Percentiles rank a stretch among this genome's conserved stretches.
phyloP scores from a whole-genome alignment of 1,140 invertebrate species.

The Hyles vespertilio region DNA sequence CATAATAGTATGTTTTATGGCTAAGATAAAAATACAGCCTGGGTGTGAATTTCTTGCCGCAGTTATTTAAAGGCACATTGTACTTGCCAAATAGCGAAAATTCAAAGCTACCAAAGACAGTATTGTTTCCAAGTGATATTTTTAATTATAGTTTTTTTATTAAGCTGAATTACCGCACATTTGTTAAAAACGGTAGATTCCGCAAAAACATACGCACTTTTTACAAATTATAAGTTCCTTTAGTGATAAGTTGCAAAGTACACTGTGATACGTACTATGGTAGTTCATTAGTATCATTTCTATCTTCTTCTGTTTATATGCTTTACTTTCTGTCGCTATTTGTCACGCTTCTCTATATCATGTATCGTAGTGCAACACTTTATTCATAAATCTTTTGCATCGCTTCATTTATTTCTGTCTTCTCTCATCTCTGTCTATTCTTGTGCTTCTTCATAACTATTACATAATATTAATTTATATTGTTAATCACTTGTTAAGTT shows the following conservation, averaged over 20 bases:
- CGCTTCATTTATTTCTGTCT: slow-evolving; percentile 10
- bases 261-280: slow-evolving; percentile 65
- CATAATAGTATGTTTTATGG: too few relatives aligned
- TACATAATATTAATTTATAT: slow-evolving; percentile 12
- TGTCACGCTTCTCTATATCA: slow-evolving; percentile 12
- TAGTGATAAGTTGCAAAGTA: slow-evolving; percentile 50
- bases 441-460: slow-evolving; percentile 10
- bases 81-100: slow-evolving; percentile 29
- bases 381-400: slow-evolving; percentile 6
- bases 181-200: slow-evolving; percentile 70
- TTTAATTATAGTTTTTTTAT: slow-evolving; percentile 29
- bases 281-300: slow-evolving; percentile 31
- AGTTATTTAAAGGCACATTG: slow-evolving; percentile 19
- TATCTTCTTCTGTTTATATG: slow-evolving; percentile 20
- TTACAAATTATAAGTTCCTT: slow-evolving; percentile 38
- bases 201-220: slow-evolving; percentile 39
- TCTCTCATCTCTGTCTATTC: slow-evolving; percentile 9
- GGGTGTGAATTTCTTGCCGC: too few relatives aligned
- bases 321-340: slow-evolving; percentile 11
- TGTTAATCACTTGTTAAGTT: slow-evolving; percentile 11
- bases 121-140: slow-evolving; percentile 57
- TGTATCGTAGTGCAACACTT: not conserved
- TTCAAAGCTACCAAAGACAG: slow-evolving; percentile 65
- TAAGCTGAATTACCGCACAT: slow-evolving; percentile 68
- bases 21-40: too few relatives aligned